Evolutionary conservation across 2,797 vertebrate species (phyloP).

Genomic region (Phylloscopus collybita): DNA sequence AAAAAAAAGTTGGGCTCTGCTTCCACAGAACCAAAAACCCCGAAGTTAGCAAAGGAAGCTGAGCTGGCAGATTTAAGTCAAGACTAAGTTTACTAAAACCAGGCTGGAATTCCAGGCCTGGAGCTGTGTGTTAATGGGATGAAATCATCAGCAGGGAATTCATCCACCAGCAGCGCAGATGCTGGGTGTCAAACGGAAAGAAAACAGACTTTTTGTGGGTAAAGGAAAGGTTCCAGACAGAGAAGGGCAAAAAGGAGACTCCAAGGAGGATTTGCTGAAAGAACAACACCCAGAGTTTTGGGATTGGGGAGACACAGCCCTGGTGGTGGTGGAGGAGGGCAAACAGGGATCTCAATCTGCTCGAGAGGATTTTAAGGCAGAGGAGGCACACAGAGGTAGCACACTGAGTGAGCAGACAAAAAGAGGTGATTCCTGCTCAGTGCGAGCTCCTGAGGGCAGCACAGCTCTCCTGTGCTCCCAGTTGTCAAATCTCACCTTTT

Average conservation of each 20-base stretch:
- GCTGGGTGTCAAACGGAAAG: fast-evolving
- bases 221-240: not conserved
- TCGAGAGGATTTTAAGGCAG: too few species aligned
- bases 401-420: fast-evolving
- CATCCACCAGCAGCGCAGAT: not conserved
- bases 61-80: not conserved
- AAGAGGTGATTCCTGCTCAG: not conserved
- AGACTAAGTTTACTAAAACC: not conserved
- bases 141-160: not conserved
- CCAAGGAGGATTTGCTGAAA: too few species aligned
- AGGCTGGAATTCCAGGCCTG: not conserved
- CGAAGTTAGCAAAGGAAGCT: not conserved
- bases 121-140: not conserved
- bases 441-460: not conserved
- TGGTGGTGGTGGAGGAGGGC: not conserved
- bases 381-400: not conserved
- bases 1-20: not conserved
- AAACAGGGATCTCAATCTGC: not conserved
- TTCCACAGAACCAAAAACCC: not conserved
- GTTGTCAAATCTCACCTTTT: not conserved
- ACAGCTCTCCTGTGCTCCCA: not conserved
- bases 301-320: not conserved
- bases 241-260: not conserved
- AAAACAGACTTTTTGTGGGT: not conserved
- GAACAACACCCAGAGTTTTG: not conserved